phyloP scores from a whole-genome alignment of 2,797 vertebrate genomes.

The Zenarchopterus dispar region DNA sequence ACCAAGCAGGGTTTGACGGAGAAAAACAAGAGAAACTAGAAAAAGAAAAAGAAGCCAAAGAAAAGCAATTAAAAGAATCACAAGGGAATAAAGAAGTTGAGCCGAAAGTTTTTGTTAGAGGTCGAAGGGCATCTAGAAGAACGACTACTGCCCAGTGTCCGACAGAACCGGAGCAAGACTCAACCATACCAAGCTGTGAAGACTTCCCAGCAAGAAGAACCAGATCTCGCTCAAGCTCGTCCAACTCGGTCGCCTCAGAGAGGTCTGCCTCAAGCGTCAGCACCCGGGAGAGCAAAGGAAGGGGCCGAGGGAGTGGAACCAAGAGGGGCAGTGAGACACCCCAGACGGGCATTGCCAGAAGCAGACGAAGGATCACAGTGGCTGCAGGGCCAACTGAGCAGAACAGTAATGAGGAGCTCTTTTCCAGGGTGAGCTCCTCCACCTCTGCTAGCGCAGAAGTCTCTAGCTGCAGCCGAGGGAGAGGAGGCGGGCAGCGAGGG shows the following conservation, averaged over 20 bases:
- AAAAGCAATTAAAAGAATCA: conserved; percentile 20
- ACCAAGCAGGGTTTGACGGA: not conserved
- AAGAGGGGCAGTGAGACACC: conserved; percentile 31
- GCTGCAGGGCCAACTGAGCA: conserved; percentile 27
- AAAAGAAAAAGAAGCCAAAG: conserved; percentile 25
- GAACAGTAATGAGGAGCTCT: not conserved
- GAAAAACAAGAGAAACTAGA: conserved; percentile 17
- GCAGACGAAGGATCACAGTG: conserved; percentile 48
- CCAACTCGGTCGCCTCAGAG: conserved; percentile 76
- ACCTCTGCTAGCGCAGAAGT: conserved; percentile 52
- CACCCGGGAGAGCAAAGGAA: conserved; percentile 40
- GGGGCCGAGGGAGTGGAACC: conserved; percentile 48
- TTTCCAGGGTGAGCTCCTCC: conserved; percentile 52
- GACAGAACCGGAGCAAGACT: conserved; percentile 8
- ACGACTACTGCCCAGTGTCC: conserved; percentile 10
- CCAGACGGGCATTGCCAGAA: conserved; percentile 10
- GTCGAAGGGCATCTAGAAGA: conserved; percentile 49
- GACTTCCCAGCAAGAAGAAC: conserved; percentile 67
- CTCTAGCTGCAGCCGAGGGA: conserved; percentile 57
- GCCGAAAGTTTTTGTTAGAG: conserved; percentile 36
- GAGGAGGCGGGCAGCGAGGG: conserved; percentile 55
- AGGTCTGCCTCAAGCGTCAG: conserved; percentile 55
- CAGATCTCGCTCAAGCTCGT: conserved; percentile 78
- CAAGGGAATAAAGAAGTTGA: conserved; percentile 19
- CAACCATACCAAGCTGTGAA: conserved; percentile 8